Conservation (phyloP, 2,888 invertebrate species). For the Drosophila trichaetosa region DNA sequence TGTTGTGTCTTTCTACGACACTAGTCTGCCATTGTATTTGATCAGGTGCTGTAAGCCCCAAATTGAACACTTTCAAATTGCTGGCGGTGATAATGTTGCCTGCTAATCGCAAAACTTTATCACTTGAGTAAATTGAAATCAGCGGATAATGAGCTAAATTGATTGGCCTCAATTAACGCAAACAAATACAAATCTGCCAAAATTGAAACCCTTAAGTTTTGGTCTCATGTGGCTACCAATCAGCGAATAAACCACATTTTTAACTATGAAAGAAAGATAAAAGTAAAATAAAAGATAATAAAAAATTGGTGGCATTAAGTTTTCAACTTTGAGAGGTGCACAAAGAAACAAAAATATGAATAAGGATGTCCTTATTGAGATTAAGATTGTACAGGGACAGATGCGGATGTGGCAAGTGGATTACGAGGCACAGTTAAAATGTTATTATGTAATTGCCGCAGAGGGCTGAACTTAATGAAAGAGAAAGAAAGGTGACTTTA, state of each 20-base stretch:
- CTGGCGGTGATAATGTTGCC: not conserved
- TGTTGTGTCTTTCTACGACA: not conserved
- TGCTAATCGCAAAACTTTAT: not conserved
- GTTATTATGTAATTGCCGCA: conserved; percentile 22
- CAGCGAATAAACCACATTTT: conserved; percentile 2
- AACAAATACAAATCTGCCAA: not conserved
- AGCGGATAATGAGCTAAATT: conserved; percentile 10
- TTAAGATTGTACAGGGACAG: not conserved
- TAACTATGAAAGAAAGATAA: not conserved
- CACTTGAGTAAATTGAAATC: not conserved
- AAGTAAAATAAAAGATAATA: conserved; percentile 5
- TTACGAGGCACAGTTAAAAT: conserved; percentile 15
- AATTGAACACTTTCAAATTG: not conserved
- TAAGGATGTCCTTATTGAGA: not conserved
- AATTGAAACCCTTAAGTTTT: not conserved
- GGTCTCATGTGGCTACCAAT: not conserved
- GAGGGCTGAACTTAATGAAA: conserved; percentile 3
- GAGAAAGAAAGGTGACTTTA: conserved; percentile 10
- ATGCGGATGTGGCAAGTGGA: conserved; percentile 23
- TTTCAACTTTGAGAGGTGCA: conserved; percentile 14
- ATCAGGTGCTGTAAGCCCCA: too few relatives aligned
- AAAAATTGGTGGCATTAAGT: conserved; percentile 23
- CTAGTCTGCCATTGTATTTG: not conserved
- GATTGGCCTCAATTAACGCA: not conserved
- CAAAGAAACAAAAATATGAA: not conserved